Base-by-base conservation (phyloP, 2,888 invertebrate genomes). In the Chalcosyrphus nemorum region DNA sequence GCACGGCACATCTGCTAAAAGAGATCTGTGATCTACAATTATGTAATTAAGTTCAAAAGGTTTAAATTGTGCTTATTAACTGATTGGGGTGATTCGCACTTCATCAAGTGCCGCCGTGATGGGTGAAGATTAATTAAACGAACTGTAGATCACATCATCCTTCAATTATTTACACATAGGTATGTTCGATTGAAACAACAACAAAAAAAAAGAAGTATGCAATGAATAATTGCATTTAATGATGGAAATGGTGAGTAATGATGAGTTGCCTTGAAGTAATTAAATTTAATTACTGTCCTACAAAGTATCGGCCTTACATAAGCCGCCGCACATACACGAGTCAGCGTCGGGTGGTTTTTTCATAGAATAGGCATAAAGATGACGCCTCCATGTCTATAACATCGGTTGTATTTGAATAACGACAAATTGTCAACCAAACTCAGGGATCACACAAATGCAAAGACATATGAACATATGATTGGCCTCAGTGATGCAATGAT, bases 1-100 rank as follows among this genome's bases (percentile, higher is more conserved):
- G n/a, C n/a, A 21, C 35, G 17, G 47, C 47, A 63, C 74, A 81
- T 76, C 65, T 71, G 81, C 38, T 32, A 15, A 7, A 65, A 65
- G 65, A 76, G 65, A 76, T 81, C 76, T 81, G 21, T 38, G 76
- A 71, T 81, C 76, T 76, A 45, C 35, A 63, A 75, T 52, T 71
- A 45, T 45, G 43, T n/a, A 71, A 78, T 77, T 70, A 43, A 41
- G 65, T 52, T 75, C 70, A 57, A 27, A n/a, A 57, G 35, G 75
- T 70, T 59, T 45, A 43, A 71, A 76, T 76, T 76, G 65, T 71
- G 65, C 65, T 76, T 54, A 54, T 65, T 29, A 7, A 35, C 54
- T 32, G 56, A 56, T 70, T 63, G 61, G 11, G 61, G 63, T 63
- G 63, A 72, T 72, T 72, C 41, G 71, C 76, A 81, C 76, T 71